These are phyloP conservation scores for Coenobita brevimanus DNA, from an alignment of 1,140 invertebrate species.

Conservation along the genomic window DNA sequence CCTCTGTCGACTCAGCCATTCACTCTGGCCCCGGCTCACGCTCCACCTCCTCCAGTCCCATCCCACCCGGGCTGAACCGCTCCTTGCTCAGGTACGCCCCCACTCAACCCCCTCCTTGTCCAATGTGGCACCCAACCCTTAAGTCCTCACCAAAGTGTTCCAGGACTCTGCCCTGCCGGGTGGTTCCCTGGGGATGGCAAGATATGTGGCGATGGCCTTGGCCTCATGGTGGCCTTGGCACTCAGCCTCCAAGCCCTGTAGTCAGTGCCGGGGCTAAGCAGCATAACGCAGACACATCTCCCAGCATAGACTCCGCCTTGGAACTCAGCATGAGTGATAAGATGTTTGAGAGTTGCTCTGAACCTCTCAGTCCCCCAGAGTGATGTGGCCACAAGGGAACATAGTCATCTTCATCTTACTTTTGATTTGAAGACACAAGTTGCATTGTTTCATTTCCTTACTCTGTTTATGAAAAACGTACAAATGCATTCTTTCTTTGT, in stretches of 20 bases:
- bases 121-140: too few relatives aligned
- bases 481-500: too few relatives aligned
- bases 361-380: slow-evolving; percentile 32
- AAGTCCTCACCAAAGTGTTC: too few relatives aligned
- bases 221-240: too few relatives aligned
- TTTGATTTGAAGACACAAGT: too few relatives aligned
- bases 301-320: slow-evolving; percentile 43
- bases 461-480: not conserved
- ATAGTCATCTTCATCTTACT: not conserved
- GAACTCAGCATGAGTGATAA: slow-evolving; percentile 54
- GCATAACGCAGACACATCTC: not conserved
- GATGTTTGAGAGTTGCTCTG: slow-evolving; percentile 50
- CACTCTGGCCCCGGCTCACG: slow-evolving; percentile 68
- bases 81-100: slow-evolving; percentile 67
- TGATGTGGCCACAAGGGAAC: slow-evolving; percentile 8
- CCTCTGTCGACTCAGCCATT: slow-evolving; percentile 67
- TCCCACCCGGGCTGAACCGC: slow-evolving; percentile 49
- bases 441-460: not conserved
- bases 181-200: too few relatives aligned
- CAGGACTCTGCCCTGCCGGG: too few relatives aligned
- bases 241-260: too few relatives aligned
- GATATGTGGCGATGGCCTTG: too few relatives aligned
- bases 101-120: slow-evolving; percentile 28
- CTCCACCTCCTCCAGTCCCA: slow-evolving; percentile 63
- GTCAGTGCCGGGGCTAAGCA: too few relatives aligned